phyloP scores from a whole-genome alignment of 1,140 invertebrate genomes.

The Limonius californicus region DNA sequence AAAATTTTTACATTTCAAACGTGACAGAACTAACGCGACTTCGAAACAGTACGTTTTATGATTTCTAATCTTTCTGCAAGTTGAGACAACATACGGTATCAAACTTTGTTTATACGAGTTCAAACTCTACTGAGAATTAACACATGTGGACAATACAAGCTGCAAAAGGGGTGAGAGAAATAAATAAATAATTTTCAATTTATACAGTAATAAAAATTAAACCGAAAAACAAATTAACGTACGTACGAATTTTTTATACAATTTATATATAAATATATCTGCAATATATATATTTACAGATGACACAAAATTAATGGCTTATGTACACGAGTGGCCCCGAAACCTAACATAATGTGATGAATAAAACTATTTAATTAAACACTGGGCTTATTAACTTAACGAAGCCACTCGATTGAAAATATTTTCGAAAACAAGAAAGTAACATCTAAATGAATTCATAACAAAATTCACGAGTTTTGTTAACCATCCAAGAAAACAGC shows the following conservation, averaged over 20 bases:
- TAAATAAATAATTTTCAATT: slow-evolving; percentile 13
- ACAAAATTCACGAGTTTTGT: too few species aligned
- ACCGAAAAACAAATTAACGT: neutral
- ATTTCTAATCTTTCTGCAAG: slow-evolving; percentile 5
- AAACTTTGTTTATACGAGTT: slow-evolving; percentile 28
- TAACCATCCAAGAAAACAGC: too few species aligned
- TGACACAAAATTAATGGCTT: slow-evolving; percentile 2
- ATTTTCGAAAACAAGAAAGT: too few species aligned
- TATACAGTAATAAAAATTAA: neutral
- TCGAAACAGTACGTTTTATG: neutral
- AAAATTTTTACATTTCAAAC: slow-evolving; percentile 28
- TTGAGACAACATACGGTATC: slow-evolving; percentile 21
- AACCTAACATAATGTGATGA: too few species aligned
- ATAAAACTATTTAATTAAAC: too few species aligned
- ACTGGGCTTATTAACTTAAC: too few species aligned
- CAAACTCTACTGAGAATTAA: too few species aligned
- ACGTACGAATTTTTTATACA: slow-evolving; percentile 1
- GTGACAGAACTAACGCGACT: slow-evolving; percentile 26
- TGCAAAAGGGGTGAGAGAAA: neutral
- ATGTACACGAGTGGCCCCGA: slow-evolving; percentile 1
- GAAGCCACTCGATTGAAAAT: too few species aligned
- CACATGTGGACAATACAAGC: too few species aligned
- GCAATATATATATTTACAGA: slow-evolving; percentile 9
- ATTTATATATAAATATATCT: slow-evolving; percentile 11
- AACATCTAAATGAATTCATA: too few species aligned